phyloP scores from a whole-genome alignment of 2,113 vertebrate species.

The Pantherophis guttatus region DNA sequence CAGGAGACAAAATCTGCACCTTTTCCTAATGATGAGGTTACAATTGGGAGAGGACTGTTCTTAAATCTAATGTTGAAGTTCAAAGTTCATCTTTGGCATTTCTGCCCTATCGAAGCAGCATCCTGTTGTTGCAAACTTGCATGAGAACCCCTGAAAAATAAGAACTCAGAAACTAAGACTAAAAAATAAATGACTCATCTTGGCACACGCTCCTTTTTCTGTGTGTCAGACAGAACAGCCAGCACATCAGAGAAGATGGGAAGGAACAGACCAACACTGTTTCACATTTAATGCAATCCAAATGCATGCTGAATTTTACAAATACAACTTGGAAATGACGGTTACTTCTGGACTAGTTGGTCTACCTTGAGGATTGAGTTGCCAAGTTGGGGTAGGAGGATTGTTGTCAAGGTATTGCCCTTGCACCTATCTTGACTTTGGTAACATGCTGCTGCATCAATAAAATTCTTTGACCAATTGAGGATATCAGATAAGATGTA shows the following conservation, averaged over 20 bases:
- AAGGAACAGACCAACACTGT: background rate
- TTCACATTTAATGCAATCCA: background rate
- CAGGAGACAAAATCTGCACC: background rate
- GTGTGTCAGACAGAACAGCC: background rate
- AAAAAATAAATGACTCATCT: background rate
- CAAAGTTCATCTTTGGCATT: background rate
- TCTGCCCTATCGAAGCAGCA: background rate
- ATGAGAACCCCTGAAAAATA: background rate
- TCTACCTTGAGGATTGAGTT: background rate
- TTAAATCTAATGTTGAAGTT: background rate
- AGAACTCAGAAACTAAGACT: background rate
- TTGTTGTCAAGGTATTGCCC: background rate
- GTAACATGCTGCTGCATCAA: background rate
- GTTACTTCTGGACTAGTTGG: background rate
- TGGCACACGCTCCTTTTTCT: background rate
- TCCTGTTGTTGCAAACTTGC: background rate
- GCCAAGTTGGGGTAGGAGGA: background rate
- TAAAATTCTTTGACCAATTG: background rate
- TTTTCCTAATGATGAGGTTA: background rate
- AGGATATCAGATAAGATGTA: background rate
- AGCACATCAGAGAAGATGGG: background rate
- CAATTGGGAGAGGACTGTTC: background rate
- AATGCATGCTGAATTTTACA: background rate
- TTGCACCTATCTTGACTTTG: background rate
- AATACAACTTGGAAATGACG: background rate